These are phyloP conservation scores for Halesus radiatus DNA, from an alignment of 1,140 invertebrate genomes.

Conservation along the genomic window DNA sequence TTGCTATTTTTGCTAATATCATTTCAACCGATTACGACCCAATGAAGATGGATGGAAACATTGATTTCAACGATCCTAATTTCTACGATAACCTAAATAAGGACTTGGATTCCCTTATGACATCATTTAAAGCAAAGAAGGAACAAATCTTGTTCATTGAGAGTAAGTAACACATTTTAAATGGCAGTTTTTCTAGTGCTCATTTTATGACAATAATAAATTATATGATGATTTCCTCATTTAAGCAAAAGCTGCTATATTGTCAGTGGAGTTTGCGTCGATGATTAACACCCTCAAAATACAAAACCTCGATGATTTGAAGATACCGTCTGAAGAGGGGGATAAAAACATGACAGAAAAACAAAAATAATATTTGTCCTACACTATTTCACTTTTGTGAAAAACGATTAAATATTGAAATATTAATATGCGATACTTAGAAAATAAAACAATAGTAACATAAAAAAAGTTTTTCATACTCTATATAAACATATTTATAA, in stretches of 20 bases:
- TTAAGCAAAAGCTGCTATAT: conserved; percentile 15
- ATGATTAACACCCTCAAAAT: neutral
- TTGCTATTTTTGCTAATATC: too few relatives aligned
- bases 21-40: too few relatives aligned
- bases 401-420: too few relatives aligned
- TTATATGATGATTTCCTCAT: neutral
- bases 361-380: too few relatives aligned
- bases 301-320: neutral
- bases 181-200: too few relatives aligned
- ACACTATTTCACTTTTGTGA: too few relatives aligned
- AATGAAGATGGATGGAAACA: too few relatives aligned
- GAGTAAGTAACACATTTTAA: neutral
- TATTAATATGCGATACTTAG: too few relatives aligned
- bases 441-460: too few relatives aligned
- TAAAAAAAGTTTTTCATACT: too few relatives aligned
- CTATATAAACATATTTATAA: too few relatives aligned
- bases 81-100: conserved; percentile 7
- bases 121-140: neutral
- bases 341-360: neutral
- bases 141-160: neutral
- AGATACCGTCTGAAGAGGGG: conserved; percentile 10
- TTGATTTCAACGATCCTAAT: conserved; percentile 12
- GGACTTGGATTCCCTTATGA: neutral
- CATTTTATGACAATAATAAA: neutral
- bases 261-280: conserved; percentile 14